These are phyloP conservation scores for Brachionus asplanchnoidis DNA, from an alignment of 1,140 invertebrate species.

Conservation along the genomic window DNA sequence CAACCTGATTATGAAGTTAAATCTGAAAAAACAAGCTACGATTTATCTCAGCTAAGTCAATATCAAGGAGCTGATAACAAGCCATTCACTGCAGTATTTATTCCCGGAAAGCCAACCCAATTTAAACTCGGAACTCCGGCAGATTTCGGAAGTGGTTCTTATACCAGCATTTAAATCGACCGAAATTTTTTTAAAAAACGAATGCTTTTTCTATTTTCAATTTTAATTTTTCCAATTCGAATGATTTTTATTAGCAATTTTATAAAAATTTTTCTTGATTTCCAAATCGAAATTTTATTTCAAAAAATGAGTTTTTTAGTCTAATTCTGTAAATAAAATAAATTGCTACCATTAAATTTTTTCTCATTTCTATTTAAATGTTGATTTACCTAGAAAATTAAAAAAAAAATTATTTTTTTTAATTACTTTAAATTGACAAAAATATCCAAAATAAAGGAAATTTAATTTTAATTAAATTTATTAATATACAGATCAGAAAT, in stretches of 20 bases:
- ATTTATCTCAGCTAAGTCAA: neutral
- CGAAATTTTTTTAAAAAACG: neutral
- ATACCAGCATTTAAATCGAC: constrained; percentile 39
- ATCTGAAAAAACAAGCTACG: neutral
- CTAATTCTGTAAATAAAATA: neutral
- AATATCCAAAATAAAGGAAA: too few relatives aligned
- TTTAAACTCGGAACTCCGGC: constrained; percentile 37
- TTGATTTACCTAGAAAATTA: too few relatives aligned
- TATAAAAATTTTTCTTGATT: neutral
- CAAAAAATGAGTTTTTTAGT: neutral
- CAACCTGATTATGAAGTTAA: neutral
- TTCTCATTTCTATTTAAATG: neutral
- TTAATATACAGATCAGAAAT: too few relatives aligned
- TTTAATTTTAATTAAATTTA: too few relatives aligned
- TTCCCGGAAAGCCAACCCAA: constrained; percentile 31
- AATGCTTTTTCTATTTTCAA: too few relatives aligned
- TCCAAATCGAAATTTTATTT: neutral
- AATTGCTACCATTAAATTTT: neutral
- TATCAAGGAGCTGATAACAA: neutral
- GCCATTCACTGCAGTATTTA: constrained; percentile 40
- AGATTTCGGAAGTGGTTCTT: neutral
- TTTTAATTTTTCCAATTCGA: neutral
- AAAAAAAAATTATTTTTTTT: too few relatives aligned
- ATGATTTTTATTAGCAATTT: neutral
- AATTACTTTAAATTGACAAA: too few relatives aligned